Conservation (phyloP, 2,888 invertebrate genomes). For the Zaprionus obscuricornis region DNA sequence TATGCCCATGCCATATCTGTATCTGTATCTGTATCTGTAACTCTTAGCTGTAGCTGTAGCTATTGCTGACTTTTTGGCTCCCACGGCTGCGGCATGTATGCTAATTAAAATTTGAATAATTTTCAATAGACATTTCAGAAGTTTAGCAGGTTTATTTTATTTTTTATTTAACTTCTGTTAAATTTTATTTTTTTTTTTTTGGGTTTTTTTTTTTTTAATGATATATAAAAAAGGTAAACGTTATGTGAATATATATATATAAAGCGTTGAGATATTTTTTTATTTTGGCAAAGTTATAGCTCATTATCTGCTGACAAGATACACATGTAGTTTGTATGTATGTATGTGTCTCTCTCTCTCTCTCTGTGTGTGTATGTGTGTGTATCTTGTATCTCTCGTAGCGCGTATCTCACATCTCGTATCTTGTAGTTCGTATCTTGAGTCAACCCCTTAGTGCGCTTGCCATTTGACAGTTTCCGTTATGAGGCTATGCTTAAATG, state of each 20-base stretch:
- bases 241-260: constrained; percentile 11
- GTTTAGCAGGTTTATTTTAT: constrained; percentile 27
- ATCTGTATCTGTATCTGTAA: constrained; percentile 10
- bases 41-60: background rate
- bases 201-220: constrained; percentile 23
- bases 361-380: too few relatives aligned
- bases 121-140: constrained; percentile 33
- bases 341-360: constrained; percentile 20
- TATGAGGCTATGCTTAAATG: too few relatives aligned
- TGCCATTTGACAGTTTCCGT: too few relatives aligned
- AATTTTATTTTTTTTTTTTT: too few relatives aligned
- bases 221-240: constrained; percentile 5
- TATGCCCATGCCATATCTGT: background rate
- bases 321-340: constrained; percentile 51
- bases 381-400: constrained; percentile 25
- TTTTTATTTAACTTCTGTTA: too few relatives aligned
- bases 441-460: background rate
- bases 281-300: constrained; percentile 47
- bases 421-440: constrained; percentile 42
- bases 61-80: too few relatives aligned
- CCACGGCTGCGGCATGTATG: constrained; percentile 57
- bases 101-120: constrained; percentile 72
- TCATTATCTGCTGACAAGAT: constrained; percentile 57
- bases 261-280: constrained; percentile 10
- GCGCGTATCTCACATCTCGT: constrained; percentile 26